These are phyloP conservation scores for Drosophila bocqueti DNA, from an alignment of 1,140 invertebrate genomes.

Conservation along the genomic window DNA sequence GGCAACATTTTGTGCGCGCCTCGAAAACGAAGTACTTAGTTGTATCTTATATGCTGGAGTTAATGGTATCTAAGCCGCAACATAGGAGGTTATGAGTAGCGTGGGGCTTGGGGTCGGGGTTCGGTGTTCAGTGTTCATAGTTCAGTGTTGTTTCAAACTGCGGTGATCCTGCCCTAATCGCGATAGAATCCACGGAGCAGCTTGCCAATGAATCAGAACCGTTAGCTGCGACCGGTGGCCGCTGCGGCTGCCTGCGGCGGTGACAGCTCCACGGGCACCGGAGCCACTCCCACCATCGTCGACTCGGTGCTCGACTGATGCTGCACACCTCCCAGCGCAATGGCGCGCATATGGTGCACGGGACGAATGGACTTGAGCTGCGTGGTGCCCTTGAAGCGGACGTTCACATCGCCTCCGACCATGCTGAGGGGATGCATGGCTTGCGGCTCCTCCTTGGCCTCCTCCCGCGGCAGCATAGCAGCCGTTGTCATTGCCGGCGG, in stretches of 20 bases:
- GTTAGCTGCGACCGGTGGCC: slow-evolving; percentile 79
- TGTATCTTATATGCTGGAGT: slow-evolving; percentile 41
- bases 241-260: slow-evolving; percentile 45
- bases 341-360: slow-evolving; percentile 75
- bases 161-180: slow-evolving; percentile 25
- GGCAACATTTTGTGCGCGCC: slow-evolving; percentile 77
- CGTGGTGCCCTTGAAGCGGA: slow-evolving; percentile 89
- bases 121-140: neutral
- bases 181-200: slow-evolving; percentile 72
- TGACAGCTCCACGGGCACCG: slow-evolving; percentile 46
- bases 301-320: slow-evolving; percentile 40
- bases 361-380: slow-evolving; percentile 86
- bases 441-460: slow-evolving; percentile 79
- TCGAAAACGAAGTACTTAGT: slow-evolving; percentile 61
- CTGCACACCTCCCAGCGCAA: slow-evolving; percentile 48
- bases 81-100: slow-evolving; percentile 54
- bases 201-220: slow-evolving; percentile 83
- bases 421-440: slow-evolving; percentile 87
- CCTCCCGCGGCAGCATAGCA: slow-evolving; percentile 9
- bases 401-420: slow-evolving; percentile 88
- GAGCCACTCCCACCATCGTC: slow-evolving; percentile 28
- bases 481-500: slow-evolving; percentile 38
- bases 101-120: neutral
- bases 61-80: slow-evolving; percentile 60
- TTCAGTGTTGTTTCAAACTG: slow-evolving; percentile 20